phyloP scores from a whole-genome alignment of 2,113 vertebrate genomes.

The Geococcyx californianus region DNA sequence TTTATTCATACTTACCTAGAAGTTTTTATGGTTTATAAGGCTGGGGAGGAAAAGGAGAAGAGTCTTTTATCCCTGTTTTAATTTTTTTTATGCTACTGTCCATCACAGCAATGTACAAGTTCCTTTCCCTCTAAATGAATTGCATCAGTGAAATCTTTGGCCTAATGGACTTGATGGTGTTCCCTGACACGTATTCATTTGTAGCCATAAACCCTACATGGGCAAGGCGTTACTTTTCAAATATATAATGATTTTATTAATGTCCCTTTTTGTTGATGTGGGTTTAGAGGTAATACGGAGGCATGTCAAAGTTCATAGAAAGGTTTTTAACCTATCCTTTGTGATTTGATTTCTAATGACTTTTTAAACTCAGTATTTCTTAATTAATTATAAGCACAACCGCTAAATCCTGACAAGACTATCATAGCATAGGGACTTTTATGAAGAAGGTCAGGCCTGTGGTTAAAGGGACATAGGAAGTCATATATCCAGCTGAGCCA shows the following conservation, averaged over 20 bases:
- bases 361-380: constrained; percentile 48
- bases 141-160: constrained; percentile 8
- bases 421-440: constrained; percentile 13
- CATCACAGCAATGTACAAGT: neutral
- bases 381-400: constrained; percentile 60
- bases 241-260: constrained; percentile 59
- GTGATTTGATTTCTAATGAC: constrained; percentile 52
- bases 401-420: constrained; percentile 3
- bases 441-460: constrained; percentile 36
- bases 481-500: constrained; percentile 5
- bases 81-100: neutral
- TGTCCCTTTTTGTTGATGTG: constrained; percentile 37
- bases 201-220: constrained; percentile 47
- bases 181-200: constrained; percentile 34
- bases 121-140: neutral
- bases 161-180: constrained; percentile 33
- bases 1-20: neutral
- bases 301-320: neutral
- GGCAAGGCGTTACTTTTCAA: constrained; percentile 26
- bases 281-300: constrained; percentile 9
- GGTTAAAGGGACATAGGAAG: constrained; percentile 39
- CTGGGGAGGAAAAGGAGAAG: neutral
- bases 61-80: neutral
- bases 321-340: constrained; percentile 48
- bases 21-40: neutral